Evolutionary conservation across 2,797 vertebrate species (phyloP).

Genomic region (Hippoglossus hippoglossus): DNA sequence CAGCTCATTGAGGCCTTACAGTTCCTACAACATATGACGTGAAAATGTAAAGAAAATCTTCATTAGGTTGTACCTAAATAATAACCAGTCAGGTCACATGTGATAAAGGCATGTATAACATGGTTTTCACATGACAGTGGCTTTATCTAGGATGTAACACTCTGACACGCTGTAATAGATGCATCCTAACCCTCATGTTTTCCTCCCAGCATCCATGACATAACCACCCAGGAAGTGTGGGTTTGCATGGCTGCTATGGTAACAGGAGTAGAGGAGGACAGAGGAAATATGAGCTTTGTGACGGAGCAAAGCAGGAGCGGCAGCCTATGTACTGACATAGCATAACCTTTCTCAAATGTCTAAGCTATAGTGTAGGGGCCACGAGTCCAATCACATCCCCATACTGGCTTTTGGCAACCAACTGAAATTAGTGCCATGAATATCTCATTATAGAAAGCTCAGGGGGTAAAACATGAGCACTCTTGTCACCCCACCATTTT

Average conservation of each 20-base stretch:
- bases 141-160: slow-evolving; percentile 10
- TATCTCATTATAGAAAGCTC: slow-evolving; percentile 9
- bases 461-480: not conserved
- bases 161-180: not conserved
- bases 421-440: not conserved
- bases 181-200: slow-evolving; percentile 45
- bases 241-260: slow-evolving; percentile 74
- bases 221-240: slow-evolving; percentile 69
- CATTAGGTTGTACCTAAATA: slow-evolving; percentile 4
- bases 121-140: slow-evolving; percentile 10
- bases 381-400: slow-evolving; percentile 17
- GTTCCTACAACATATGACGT: slow-evolving; percentile 13
- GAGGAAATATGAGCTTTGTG: slow-evolving; percentile 77
- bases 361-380: slow-evolving; percentile 26
- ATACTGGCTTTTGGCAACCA: slow-evolving; percentile 11
- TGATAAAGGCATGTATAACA: not conserved
- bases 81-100: not conserved
- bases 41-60: slow-evolving; percentile 24
- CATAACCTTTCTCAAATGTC: slow-evolving; percentile 73
- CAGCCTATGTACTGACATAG: slow-evolving; percentile 65
- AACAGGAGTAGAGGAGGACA: slow-evolving; percentile 69
- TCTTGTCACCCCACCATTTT: slow-evolving; percentile 14
- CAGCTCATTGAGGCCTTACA: slow-evolving; percentile 22
- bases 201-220: slow-evolving; percentile 58
- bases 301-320: slow-evolving; percentile 36